These are phyloP conservation scores for Prionailurus bengalensis DNA, from an alignment of 2,113 vertebrate species.

Conservation along the genomic window DNA sequence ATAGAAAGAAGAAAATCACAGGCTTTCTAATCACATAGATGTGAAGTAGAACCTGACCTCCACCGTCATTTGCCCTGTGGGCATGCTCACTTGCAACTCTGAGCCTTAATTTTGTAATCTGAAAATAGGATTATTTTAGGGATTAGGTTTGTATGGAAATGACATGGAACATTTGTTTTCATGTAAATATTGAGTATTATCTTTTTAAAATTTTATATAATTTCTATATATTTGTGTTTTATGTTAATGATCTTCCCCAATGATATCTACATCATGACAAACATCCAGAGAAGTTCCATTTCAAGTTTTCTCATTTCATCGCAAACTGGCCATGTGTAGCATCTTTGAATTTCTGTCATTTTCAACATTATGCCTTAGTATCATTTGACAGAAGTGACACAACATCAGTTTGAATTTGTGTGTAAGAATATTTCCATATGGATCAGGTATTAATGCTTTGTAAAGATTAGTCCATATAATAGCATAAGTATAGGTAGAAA, in stretches of 20 bases:
- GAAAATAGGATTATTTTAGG: not conserved
- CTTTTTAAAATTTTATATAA: not conserved
- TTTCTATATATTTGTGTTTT: not conserved
- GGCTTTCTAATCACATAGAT: not conserved
- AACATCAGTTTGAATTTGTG: not conserved
- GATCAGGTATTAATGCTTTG: not conserved
- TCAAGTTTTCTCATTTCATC: not conserved
- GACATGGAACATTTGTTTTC: not conserved
- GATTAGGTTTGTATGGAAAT: not conserved
- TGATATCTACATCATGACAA: not conserved
- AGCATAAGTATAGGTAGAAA: not conserved
- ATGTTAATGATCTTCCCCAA: not conserved
- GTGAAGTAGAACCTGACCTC: fast-evolving
- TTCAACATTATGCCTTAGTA: not conserved
- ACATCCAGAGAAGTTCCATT: not conserved
- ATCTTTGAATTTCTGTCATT: not conserved
- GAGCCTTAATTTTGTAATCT: not conserved
- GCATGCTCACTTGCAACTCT: fast-evolving
- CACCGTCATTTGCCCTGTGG: not conserved
- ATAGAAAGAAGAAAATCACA: not conserved
- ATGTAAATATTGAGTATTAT: not conserved
- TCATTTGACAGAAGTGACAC: not conserved
- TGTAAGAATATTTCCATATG: not conserved
- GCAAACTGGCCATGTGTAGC: not conserved
- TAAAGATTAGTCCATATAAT: not conserved